Base-by-base conservation (phyloP, 2,797 vertebrate genomes). In the Rachycentron canadum region DNA sequence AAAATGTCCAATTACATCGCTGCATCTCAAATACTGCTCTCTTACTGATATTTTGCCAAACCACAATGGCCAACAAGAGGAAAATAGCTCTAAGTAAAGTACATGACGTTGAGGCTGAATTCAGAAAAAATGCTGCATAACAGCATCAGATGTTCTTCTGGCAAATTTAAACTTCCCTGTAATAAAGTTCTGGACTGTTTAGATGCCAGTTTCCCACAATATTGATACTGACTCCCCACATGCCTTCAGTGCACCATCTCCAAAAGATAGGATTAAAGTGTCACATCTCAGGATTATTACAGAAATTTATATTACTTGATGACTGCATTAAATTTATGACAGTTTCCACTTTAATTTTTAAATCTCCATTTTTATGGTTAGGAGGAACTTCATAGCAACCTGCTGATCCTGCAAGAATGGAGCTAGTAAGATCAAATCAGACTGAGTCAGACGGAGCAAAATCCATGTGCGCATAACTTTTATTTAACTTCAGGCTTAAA, bases 41-140 rank as follows among this genome's bases (percentile, higher is more conserved):
- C 30, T 21, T 28, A 57, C 16, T 21, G 14, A 5, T 36, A 60
- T 56, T 75, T 75, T 34, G 26, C 58, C 28, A 77, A 60, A 60
- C 36, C n/a, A 43, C 36, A 53, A 17, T 12, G 6, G 19, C 32
- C 17, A 21, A 3, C 0, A 32, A 60, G 9, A 17, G 34, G 26
- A 71, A 66, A 71, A 64, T 13, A 34, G 28, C 23, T 28, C 36
- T 50, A 14, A 34, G 57, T 45, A 7, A 45, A 55, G 25, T 57
- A 36, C 5, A 56, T 13, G 19, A 30, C 14, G 19, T 7, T 11
- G 5, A 74, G 8, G 14, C 4, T 43, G 14, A 25, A 32, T 52
- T 23, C 7, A 55, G 38, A 21, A 30, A 23, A 32, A 34, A 57
- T 5, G 28, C 38, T 59, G 14, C 21, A 12, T 14, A 53, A 40